Conservation (phyloP, 1,140 invertebrate genomes). For the Platyscapa corneri region DNA sequence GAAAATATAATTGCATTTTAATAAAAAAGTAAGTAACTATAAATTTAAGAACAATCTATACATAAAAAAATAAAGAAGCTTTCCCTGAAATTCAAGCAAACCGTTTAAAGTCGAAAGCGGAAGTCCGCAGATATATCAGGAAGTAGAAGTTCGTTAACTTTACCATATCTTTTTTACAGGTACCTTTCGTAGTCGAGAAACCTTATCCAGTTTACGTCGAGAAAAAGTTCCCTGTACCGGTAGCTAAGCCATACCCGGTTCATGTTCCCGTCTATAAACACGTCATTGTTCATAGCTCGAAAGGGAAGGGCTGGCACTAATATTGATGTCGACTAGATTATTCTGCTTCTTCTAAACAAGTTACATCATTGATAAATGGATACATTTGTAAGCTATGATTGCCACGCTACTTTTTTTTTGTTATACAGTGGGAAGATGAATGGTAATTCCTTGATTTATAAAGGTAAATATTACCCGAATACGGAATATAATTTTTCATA, state of each 20-base stretch:
- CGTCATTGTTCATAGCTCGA: slow-evolving; percentile 80
- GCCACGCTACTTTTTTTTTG: not conserved
- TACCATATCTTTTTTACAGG: slow-evolving; percentile 70
- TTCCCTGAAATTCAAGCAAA: not conserved
- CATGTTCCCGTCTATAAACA: slow-evolving; percentile 88
- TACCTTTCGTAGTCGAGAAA: slow-evolving; percentile 84
- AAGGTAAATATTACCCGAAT: too few species aligned
- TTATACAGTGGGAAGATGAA: not conserved
- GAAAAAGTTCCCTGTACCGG: slow-evolving; percentile 70
- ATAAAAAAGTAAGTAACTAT: too few species aligned
- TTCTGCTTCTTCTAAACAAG: not conserved
- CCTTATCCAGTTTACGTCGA: slow-evolving; percentile 79
- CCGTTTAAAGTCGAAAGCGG: not conserved
- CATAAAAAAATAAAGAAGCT: not conserved
- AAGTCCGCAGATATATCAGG: not conserved
- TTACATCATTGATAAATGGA: not conserved
- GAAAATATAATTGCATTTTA: too few species aligned
- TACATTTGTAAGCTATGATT: not conserved
- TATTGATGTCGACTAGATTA: not conserved
- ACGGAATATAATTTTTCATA: too few species aligned
- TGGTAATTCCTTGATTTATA: too few species aligned
- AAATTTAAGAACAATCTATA: too few species aligned
- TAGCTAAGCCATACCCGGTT: slow-evolving; percentile 82
- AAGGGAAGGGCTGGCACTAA: slow-evolving; percentile 64
- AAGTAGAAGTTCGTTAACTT: not conserved